A percentile compares a stretch with the other conserved stretches of the same genome.
phyloP scores from a whole-genome alignment of 2,888 invertebrate species.

The Listrodromus nycthemerus region DNA sequence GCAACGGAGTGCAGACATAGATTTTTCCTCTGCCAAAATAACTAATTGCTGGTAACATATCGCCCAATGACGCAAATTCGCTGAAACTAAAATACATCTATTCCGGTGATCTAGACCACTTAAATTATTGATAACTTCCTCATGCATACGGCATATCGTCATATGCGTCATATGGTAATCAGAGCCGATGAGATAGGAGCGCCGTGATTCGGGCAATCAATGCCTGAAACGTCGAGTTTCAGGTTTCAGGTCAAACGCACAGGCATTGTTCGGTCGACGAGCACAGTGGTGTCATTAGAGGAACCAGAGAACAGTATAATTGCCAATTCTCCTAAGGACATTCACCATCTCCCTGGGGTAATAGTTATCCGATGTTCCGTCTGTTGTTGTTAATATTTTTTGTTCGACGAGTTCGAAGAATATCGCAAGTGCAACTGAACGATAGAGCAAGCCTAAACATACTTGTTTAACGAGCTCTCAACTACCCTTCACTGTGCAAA shows the following conservation, averaged over 20 bases:
- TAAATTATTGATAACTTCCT: not conserved
- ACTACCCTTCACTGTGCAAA: not conserved
- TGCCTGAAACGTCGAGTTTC: not conserved
- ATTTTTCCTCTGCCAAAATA: not conserved
- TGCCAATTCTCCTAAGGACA: constrained; percentile 3
- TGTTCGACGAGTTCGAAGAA: not conserved
- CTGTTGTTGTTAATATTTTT: not conserved
- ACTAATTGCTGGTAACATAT: not conserved
- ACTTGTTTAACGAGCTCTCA: not conserved
- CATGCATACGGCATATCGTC: not conserved
- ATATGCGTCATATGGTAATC: constrained; percentile 1
- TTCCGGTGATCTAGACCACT: not conserved
- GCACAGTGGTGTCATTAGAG: not conserved
- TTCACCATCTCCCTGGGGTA: not conserved
- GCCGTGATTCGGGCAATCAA: not conserved
- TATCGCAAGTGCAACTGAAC: not conserved
- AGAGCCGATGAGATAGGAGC: not conserved
- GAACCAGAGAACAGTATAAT: not conserved
- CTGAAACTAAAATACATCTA: not conserved
- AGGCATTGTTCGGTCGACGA: not conserved
- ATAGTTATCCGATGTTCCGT: not conserved
- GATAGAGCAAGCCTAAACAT: not conserved
- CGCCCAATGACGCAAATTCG: not conserved
- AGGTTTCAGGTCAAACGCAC: constrained; percentile 7
- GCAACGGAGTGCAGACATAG: not conserved